Evolutionary conservation across 2,113 vertebrate genomes (phyloP), one percentile per base, ranked within the genome.

Genomic region (Pan troglodytes): DNA sequence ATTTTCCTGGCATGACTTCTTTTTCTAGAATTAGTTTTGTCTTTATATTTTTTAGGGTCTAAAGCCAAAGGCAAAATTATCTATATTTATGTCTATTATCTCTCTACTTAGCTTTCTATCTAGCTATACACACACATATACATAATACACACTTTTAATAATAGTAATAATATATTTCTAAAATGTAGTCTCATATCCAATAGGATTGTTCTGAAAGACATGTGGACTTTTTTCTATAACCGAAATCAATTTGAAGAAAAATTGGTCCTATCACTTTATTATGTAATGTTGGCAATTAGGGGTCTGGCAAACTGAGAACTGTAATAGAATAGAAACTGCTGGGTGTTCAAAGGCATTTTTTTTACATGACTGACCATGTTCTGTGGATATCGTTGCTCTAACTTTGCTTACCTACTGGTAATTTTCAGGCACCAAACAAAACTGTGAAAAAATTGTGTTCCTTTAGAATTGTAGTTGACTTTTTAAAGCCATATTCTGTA

Each of bases 1-100:
- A n/a, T 67, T 80, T 80, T 94, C 38, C 38, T 50, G 55, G 38
- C 13, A 6, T 61, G 40, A 92, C 32, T 20, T 75, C 91, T 61
- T 64, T 82, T 73, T 73, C 93, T 87, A 43, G 40, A 86, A 27
- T 80, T 94, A 48, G 20, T 57, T 72, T 87, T n/a, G n/a, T 35
- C 79, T 92, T 67, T 43, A 6, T 30, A 30, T 64, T 64, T 64
- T 13, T 64, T 64, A 64, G 61, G 61, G 2, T 64, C 61, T 64
- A 64, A 30, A 64, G 12, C 61, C 61, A 64, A 64, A 64, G 61
- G 27, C 61, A 64, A 14, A 64, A 32, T 64, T 30, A 64, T 64
- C 12, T 64, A 14, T 64, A 64, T 64, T 30, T 64, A 13, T 30
- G 12, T 13, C 61, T 64, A 2, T 14, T 64, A 64, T 64, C 61